phyloP scores from a whole-genome alignment of 2,888 invertebrate genomes.

The Leucozona laternaria region DNA sequence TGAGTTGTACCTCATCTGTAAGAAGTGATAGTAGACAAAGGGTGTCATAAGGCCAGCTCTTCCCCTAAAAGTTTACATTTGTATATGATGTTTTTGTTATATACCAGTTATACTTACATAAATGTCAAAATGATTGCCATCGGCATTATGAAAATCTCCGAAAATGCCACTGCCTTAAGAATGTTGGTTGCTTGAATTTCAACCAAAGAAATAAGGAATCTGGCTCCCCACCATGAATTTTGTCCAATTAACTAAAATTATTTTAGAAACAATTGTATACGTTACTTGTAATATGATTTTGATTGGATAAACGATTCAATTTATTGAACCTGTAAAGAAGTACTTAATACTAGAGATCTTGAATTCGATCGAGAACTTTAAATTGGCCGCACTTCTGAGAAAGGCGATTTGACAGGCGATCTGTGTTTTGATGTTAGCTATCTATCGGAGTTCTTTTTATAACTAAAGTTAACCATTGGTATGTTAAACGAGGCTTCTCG shows the following conservation, averaged over 20 bases:
- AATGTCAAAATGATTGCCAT: conserved; percentile 91
- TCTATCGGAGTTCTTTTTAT: too few species aligned
- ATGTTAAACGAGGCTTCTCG: too few species aligned
- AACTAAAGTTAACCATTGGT: too few species aligned
- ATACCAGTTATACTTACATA: conserved; percentile 88
- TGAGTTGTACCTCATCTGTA: conserved; percentile 95
- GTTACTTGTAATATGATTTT: too few species aligned
- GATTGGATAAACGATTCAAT: too few species aligned
- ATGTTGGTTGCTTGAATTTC: conserved; percentile 96
- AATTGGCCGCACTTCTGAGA: too few species aligned
- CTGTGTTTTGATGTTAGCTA: too few species aligned
- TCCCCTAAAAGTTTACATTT: conserved; percentile 87
- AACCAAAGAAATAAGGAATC: conserved; percentile 93
- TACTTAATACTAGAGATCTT: too few species aligned
- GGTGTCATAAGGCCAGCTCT: conserved; percentile 95
- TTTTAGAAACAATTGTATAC: too few species aligned
- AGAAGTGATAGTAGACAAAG: conserved; percentile 98
- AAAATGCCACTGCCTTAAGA: conserved; percentile 94
- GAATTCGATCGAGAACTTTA: too few species aligned
- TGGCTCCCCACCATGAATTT: conserved; percentile 94
- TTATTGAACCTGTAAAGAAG: too few species aligned
- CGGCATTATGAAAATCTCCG: conserved; percentile 97
- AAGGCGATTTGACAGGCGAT: too few species aligned
- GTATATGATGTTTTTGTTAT: not conserved
- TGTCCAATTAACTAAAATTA: conserved; percentile 95